Evolutionary conservation across 1,140 invertebrate species (phyloP), one percentile per base, ranked within the genome.

Genomic region (Parapsyche elsis): DNA sequence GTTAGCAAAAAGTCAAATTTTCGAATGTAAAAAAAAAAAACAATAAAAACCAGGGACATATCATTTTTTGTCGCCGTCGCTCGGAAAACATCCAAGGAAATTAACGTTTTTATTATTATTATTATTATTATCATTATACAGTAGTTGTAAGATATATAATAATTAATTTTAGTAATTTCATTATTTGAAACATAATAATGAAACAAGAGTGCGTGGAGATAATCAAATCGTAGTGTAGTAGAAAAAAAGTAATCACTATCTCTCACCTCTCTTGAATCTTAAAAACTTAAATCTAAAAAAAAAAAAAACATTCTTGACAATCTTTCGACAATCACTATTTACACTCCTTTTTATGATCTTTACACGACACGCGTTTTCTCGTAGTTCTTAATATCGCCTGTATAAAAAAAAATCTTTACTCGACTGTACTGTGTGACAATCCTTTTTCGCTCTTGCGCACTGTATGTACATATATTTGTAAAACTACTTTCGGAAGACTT

Each of bases 191-290:
- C 26, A 61, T 59, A 80, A 78, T 80, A 83, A 83, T 79, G 82
- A 81, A 81, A 83, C 83, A 83, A 83, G 83, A 83, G 80, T 83
- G 83, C 83, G 83, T 81, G 78, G 83, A 81, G 83, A 83, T 83
- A 83, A 83, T 83, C 83, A 83, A 83, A 79, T 74, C 79, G 83
- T 83, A 83, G 83, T 74, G 21, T 44, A 64, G 57, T 82, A 80
- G 79, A 64, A 19, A 80, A 76, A 78, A 80, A 81, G 57, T 44
- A 24, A 67, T 16, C 64, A 53, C 71, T 82, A 75, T 80, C 82
- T 83, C 82, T 83, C 82, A 77, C 75, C 82, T 83, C 82, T 64
- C 24, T 83, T 78, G 12, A 5, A 12, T 67, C 16, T 53, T 16
- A 53, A 53, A 53, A 53, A 5, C 10, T 12, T 14, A 53, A 53